Percentiles rank a stretch among this genome's conserved stretches.
These are phyloP conservation scores for Tachyglossus aculeatus DNA, from an alignment of 2,797 vertebrate species.

Conservation along the genomic window DNA sequence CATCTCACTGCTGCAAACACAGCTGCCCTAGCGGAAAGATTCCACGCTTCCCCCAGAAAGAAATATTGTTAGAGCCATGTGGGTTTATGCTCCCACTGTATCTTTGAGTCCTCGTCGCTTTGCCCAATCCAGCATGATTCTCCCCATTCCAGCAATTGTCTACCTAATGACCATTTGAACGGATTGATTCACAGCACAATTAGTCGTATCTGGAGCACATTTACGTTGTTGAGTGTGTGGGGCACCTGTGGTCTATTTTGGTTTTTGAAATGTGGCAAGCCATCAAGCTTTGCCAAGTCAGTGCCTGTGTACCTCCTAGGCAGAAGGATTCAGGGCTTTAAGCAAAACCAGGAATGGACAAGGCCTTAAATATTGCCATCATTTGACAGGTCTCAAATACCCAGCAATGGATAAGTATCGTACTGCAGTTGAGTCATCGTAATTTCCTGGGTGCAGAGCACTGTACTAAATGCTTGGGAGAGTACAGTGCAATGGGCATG, in stretches of 20 bases:
- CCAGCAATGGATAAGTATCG: too few species aligned
- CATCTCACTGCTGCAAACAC: not conserved
- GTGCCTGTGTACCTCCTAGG: not conserved
- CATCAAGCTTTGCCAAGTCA: not conserved
- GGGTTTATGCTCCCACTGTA: not conserved
- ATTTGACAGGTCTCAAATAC: too few species aligned
- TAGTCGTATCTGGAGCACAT: constrained; percentile 13
- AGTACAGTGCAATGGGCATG: too few species aligned
- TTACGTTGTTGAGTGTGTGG: not conserved
- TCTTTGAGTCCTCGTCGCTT: not conserved
- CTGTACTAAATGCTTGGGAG: too few species aligned
- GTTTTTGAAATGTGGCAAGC: not conserved
- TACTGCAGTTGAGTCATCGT: too few species aligned
- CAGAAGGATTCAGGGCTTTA: not conserved
- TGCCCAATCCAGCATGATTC: constrained; percentile 12
- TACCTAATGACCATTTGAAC: constrained; percentile 27
- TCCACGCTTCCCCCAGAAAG: not conserved
- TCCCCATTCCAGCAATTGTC: constrained; percentile 10
- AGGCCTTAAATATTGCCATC: too few species aligned
- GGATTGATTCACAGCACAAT: not conserved
- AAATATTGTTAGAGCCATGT: not conserved
- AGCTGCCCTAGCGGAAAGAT: not conserved
- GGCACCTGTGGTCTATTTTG: not conserved
- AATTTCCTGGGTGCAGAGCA: too few species aligned
- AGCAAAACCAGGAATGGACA: not conserved